These are phyloP conservation scores for Melospiza melodia DNA, from an alignment of 2,113 vertebrate species.

Conservation along the genomic window DNA sequence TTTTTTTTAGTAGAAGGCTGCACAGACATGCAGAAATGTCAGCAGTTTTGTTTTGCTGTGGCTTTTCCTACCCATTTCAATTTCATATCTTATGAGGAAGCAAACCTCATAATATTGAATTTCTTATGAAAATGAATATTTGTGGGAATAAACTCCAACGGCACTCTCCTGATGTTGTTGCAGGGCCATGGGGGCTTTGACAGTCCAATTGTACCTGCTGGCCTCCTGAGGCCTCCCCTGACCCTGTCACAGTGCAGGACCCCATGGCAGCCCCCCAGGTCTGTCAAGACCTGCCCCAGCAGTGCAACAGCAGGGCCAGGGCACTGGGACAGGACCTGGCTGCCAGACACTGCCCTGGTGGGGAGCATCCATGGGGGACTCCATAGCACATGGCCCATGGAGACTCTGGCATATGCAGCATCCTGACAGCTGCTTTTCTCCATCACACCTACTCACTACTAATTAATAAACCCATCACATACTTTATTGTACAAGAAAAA, in stretches of 20 bases:
- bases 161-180: neutral
- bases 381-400: neutral
- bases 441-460: neutral
- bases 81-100: neutral
- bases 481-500: neutral
- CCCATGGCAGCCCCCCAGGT: neutral
- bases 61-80: slow-evolving; percentile 7
- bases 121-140: neutral
- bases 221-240: accelerated
- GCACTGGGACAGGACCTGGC: too few species aligned
- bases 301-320: neutral
- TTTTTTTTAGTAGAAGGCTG: neutral
- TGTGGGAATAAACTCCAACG: neutral
- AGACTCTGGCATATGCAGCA: neutral
- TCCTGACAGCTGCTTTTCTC: neutral
- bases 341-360: neutral
- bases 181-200: neutral
- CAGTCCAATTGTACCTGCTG: accelerated
- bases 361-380: accelerated
- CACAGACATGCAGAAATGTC: slow-evolving; percentile 34
- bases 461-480: neutral
- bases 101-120: neutral
- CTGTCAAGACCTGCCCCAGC: neutral
- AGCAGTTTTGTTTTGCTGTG: slow-evolving; percentile 18
- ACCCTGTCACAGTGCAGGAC: accelerated